phyloP scores from a whole-genome alignment of 2,888 invertebrate species.

The Hydrotaea cyrtoneurina region DNA sequence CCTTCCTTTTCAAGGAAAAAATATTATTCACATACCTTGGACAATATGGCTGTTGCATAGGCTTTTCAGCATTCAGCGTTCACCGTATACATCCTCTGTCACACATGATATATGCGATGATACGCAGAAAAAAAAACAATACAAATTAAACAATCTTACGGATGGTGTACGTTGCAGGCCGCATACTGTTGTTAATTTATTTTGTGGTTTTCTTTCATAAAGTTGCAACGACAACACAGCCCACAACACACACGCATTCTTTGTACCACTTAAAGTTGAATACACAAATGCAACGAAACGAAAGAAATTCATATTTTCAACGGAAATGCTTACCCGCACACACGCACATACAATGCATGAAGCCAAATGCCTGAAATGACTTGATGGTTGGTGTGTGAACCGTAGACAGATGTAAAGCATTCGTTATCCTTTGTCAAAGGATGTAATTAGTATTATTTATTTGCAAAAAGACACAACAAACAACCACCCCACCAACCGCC shows the following conservation, averaged over 20 bases:
- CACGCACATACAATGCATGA: conserved; percentile 25
- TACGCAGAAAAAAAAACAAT: neutral
- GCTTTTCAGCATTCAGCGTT: neutral
- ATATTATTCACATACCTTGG: too few species aligned
- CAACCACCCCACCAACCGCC: too few species aligned
- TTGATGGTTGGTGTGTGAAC: conserved; percentile 25
- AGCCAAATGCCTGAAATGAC: neutral
- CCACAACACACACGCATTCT: conserved; percentile 25
- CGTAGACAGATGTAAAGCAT: conserved; percentile 50
- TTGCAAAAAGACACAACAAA: conserved; percentile 16
- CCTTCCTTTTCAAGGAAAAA: too few species aligned
- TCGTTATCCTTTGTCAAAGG: conserved; percentile 64
- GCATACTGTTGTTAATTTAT: conserved; percentile 55
- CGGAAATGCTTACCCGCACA: neutral
- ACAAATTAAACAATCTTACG: neutral
- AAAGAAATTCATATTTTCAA: neutral
- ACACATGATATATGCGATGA: neutral
- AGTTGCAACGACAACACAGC: conserved; percentile 33
- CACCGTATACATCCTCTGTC: neutral
- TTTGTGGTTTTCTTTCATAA: conserved; percentile 47
- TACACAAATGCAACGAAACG: neutral
- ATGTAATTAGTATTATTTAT: conserved; percentile 68
- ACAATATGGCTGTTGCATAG: too few species aligned
- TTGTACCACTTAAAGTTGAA: conserved; percentile 54
- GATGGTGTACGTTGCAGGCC: neutral